Evolutionary conservation across 2,797 vertebrate species (phyloP), one percentile per base, ranked within the genome.

Genomic region (Oreochromis grahami): DNA sequence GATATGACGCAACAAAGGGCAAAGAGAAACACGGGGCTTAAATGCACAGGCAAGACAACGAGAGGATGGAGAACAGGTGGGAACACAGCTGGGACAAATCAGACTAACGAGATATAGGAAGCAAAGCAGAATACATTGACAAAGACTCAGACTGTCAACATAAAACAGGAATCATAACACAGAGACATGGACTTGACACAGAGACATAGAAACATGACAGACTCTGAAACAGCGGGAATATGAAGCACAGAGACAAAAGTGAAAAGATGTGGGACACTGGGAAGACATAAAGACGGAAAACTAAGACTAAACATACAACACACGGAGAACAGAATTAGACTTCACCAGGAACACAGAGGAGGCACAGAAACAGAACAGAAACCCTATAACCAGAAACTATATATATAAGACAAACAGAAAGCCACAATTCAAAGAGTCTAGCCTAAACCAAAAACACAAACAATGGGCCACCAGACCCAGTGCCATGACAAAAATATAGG

Each of bases 1-100:
- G 9, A 1, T 7, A 60, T 0, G 0, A 60, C 1, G 0, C 0
- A 2, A 0, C 26, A 56, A 32, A 15, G 3, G 1, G 5, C 51
- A 12, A 52, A 0, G 51, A 3, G 29, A 11, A 60, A 34, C 29
- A 3, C 8, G 2, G 17, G 29, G 17, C 32, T 36, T 36, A 60
- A 36, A 60, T 36, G 56, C 56, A 2, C 32, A n/a, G 56, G 0
- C 2, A 36, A 60, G 56, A 3, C 29, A n/a, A 36, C 2, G 17
- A 7, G 32, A 60, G 17, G 56, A n/a, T 60, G 17, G 56, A 4
- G 32, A 60, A 60, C 15, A 34, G 29, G 56, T 60, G 56, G 29
- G 8, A 58, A 32, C 55, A 58, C 29, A 60, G 56, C 15, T 60
- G 29, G 15, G 56, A n/a, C 32, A 36, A 60, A 60, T 60, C 56